Percentiles rank a stretch among this genome's conserved stretches.
Conservation (phyloP, 2,113 vertebrate species). For the Micronycteris hirsuta region DNA sequence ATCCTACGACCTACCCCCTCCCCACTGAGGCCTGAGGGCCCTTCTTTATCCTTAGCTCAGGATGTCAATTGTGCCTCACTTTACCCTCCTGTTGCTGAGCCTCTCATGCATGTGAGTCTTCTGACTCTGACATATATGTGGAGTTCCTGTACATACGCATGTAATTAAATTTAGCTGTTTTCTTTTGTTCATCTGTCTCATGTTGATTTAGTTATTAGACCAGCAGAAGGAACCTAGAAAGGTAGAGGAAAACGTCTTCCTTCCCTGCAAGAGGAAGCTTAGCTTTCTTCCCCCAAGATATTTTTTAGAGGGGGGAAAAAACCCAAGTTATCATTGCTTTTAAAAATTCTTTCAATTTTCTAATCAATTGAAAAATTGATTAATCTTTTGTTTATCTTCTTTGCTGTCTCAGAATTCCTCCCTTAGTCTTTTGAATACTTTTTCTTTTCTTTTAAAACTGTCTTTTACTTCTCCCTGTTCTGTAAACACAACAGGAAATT, state of each 20-base stretch:
- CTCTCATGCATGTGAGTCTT: background rate
- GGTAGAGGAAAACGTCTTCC: background rate
- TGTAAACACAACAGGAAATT: background rate
- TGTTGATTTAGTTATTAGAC: background rate
- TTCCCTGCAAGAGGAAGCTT: background rate
- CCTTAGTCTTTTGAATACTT: background rate
- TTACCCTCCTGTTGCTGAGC: background rate
- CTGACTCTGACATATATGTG: background rate
- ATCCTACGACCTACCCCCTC: background rate
- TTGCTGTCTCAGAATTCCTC: background rate
- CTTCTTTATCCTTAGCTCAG: background rate
- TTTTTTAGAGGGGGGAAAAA: constrained; percentile 24
- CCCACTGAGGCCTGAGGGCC: background rate
- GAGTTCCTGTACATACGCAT: background rate
- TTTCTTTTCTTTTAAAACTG: background rate
- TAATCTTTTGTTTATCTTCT: background rate
- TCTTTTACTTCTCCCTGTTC: background rate
- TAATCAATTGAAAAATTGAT: background rate
- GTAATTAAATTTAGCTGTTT: background rate
- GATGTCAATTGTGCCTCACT: background rate
- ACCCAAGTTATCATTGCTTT: background rate
- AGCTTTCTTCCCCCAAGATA: background rate
- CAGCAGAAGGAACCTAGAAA: background rate
- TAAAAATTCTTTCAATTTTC: background rate
- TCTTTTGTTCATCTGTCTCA: background rate